phyloP scores from a whole-genome alignment of 1,140 invertebrate genomes.

The Protaetia brevitarsis region DNA sequence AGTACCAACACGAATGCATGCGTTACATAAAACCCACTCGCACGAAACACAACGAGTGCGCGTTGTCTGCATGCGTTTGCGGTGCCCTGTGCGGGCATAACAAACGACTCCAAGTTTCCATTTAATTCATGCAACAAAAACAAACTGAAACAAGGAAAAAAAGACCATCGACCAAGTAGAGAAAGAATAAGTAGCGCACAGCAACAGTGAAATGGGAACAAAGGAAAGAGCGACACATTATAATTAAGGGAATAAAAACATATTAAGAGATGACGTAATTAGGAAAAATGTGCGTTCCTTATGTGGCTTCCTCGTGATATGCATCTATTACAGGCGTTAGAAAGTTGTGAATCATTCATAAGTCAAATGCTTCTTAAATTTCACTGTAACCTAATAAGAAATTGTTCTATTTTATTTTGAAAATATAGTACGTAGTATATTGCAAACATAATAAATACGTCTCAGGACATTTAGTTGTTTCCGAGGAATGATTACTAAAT shows the following conservation, averaged over 20 bases:
- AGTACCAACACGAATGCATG: background rate
- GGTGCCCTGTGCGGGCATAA: background rate
- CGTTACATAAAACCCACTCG: slow-evolving; percentile 13
- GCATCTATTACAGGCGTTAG: background rate
- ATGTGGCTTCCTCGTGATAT: background rate
- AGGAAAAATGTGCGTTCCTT: slow-evolving; percentile 15
- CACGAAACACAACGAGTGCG: background rate
- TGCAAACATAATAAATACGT: no score
- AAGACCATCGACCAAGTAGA: background rate
- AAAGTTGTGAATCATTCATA: background rate
- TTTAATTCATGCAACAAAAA: slow-evolving; percentile 13
- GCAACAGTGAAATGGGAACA: background rate
- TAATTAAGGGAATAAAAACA: slow-evolving; percentile 14
- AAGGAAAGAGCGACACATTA: slow-evolving; percentile 1
- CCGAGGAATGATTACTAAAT: no score
- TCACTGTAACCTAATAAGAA: no score
- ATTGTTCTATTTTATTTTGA: no score
- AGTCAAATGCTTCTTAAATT: background rate
- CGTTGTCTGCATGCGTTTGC: background rate
- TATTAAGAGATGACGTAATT: slow-evolving; percentile 17
- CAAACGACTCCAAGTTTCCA: background rate
- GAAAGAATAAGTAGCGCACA: background rate
- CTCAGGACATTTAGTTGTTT: no score
- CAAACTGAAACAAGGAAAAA: background rate
- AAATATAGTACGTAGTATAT: no score